A percentile compares a stretch with the other conserved stretches of the same genome.
Conservation (phyloP, 2,888 invertebrate genomes). For the Seladonia tumulorum region DNA sequence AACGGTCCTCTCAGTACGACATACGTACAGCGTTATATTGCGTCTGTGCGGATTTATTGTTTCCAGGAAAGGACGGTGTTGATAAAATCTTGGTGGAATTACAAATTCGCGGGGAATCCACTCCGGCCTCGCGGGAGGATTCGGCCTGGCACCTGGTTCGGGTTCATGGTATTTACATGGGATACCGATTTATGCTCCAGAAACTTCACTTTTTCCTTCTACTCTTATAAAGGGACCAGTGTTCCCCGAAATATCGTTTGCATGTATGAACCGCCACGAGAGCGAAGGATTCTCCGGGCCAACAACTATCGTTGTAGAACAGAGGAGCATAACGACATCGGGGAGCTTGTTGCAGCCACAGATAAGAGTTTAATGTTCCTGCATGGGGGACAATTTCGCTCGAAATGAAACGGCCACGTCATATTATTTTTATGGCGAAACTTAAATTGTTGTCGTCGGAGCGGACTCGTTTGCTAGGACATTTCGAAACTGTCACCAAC, state of each 20-base stretch:
- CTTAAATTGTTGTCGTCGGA: neutral
- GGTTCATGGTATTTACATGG: neutral
- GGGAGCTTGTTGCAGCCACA: slow-evolving; percentile 1
- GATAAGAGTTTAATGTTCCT: slow-evolving; percentile 16
- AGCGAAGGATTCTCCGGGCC: neutral
- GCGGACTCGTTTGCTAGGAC: neutral
- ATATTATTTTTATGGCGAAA: slow-evolving; percentile 2
- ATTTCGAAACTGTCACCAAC: neutral
- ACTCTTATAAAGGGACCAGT: neutral
- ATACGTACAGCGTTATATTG: too few species aligned
- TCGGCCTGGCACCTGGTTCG: neutral
- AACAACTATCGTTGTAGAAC: neutral
- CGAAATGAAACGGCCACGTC: neutral
- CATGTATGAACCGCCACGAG: neutral
- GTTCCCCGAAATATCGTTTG: slow-evolving; percentile 13
- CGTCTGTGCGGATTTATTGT: neutral
- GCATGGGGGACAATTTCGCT: slow-evolving; percentile 2
- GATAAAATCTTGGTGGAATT: neutral
- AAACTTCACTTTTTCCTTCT: neutral
- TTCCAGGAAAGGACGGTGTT: neutral
- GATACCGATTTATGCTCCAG: neutral
- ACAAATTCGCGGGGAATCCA: neutral
- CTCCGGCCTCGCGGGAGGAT: neutral
- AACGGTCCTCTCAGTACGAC: too few species aligned
- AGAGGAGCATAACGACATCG: neutral